Evolutionary conservation across 2,113 vertebrate species (phyloP), one percentile per base, ranked within the genome.

Genomic region (Pitta sordida): DNA sequence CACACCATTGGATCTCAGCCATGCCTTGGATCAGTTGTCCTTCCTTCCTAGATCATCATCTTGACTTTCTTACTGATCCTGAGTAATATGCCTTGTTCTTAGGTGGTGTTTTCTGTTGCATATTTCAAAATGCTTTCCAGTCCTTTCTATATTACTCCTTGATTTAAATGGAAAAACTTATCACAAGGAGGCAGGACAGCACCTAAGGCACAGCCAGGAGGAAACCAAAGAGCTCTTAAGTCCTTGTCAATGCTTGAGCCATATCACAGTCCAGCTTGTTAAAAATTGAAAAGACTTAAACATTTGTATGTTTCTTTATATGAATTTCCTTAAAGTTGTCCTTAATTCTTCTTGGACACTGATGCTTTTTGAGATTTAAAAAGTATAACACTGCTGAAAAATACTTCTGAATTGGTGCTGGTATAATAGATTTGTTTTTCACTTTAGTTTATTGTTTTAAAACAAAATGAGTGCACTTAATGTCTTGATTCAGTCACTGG

Each of bases 21-120:
- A 67, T 59, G 15, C 32, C 30, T 62, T 46, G 71, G 74, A 82
- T 92, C 83, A 76, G 63, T 70, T 94, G 84, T 94, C 63, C 59
- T 91, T 76, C 86, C 78, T 92, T 95, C 64, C 71, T 75, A 56
- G 75, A 27, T 65, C 21, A 59, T 82, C 39, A 11, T 88, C 58
- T 71, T 6, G 5, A 22, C 51, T 80, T 92, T 63, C 20, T 36
- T 70, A 32, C 41, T 90, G 39, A 64, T 67, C 13, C 39, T 59
- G 10, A 41, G 8, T 88, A 27, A 17, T 67, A 29, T 6, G 13
- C 59, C 67, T 74, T 30, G 4, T 83, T 43, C 67, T 93, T 67
- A 52, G 17, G 7, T 63, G 24, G 7, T 36, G n/a, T 27, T 62
- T 91, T 76, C 48, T 26, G 6, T 69, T 49, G 48, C 13, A 67